These are phyloP conservation scores for Galerucella nymphaeae DNA, from an alignment of 2,888 invertebrate genomes.

Conservation along the genomic window DNA sequence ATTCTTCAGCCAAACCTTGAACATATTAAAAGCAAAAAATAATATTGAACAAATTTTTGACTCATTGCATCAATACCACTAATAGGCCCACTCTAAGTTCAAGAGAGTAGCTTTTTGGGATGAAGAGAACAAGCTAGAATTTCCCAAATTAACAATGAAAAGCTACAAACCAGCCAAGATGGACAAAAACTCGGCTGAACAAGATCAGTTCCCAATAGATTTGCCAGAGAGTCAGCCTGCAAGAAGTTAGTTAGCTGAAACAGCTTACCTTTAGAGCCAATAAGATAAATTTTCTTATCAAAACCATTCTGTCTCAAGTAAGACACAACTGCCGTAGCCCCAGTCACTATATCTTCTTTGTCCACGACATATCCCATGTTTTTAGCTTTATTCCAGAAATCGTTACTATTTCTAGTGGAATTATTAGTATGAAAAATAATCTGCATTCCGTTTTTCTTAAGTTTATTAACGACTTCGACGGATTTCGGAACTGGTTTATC, in stretches of 20 bases:
- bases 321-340: slow-evolving; percentile 81
- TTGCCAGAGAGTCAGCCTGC: too few species aligned
- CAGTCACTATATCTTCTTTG: slow-evolving; percentile 79
- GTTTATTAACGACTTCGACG: slow-evolving; percentile 74
- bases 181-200: too few species aligned
- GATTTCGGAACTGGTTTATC: slow-evolving; percentile 76
- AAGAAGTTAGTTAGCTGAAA: too few species aligned
- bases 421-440: slow-evolving; percentile 92
- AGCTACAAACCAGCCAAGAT: too few species aligned
- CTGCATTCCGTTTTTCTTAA: slow-evolving; percentile 79
- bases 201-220: too few species aligned
- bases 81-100: too few species aligned
- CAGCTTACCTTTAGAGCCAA: slow-evolving; percentile 79
- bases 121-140: too few species aligned
- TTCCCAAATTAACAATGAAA: too few species aligned
- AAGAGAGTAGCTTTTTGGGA: too few species aligned
- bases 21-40: background rate
- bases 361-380: slow-evolving; percentile 77
- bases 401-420: slow-evolving; percentile 83
- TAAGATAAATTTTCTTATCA: slow-evolving; percentile 82
- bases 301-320: slow-evolving; percentile 81
- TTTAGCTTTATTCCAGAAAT: slow-evolving; percentile 79
- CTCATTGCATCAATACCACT: too few species aligned
- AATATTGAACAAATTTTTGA: too few species aligned
- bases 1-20: slow-evolving; percentile 81